Evolutionary conservation across 2,113 vertebrate genomes (phyloP).

Genomic region (Platichthys stellatus): DNA sequence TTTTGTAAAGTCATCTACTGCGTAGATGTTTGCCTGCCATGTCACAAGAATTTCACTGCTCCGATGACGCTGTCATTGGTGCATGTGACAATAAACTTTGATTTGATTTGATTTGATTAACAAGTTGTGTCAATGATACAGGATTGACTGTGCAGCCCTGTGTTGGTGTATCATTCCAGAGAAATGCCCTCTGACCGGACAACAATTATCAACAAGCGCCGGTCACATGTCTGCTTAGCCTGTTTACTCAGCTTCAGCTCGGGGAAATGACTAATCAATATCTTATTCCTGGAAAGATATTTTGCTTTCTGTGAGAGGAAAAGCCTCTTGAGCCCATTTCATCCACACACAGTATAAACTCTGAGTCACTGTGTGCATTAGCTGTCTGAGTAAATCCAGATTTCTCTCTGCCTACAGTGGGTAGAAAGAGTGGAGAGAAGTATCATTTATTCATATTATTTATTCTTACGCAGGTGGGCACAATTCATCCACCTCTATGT

Average conservation of each 20-base stretch:
- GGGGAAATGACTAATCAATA: slow-evolving; percentile 76
- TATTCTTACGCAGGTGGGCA: slow-evolving; percentile 50
- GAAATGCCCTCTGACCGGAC: slow-evolving; percentile 23
- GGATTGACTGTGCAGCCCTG: slow-evolving; percentile 13
- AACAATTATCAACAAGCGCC: slow-evolving; percentile 43
- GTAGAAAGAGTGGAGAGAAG: slow-evolving; percentile 37
- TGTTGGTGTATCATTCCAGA: slow-evolving; percentile 20
- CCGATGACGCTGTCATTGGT: too few species aligned
- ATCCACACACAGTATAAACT: slow-evolving; percentile 62
- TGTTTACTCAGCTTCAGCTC: slow-evolving; percentile 61
- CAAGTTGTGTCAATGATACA: neutral
- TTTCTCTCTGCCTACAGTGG: slow-evolving; percentile 52
- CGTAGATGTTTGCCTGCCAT: too few species aligned
- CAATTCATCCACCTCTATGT: slow-evolving; percentile 44
- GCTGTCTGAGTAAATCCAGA: slow-evolving; percentile 68
- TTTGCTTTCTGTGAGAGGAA: slow-evolving; percentile 70
- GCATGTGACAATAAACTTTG: too few species aligned
- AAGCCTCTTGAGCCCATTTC: slow-evolving; percentile 59
- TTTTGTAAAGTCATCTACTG: too few species aligned
- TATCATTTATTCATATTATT: slow-evolving; percentile 56
- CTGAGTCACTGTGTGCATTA: slow-evolving; percentile 66
- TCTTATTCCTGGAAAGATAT: slow-evolving; percentile 71
- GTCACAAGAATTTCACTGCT: too few species aligned
- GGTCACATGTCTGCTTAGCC: slow-evolving; percentile 49
- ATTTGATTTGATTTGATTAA: too few species aligned